Base-by-base conservation (phyloP, 1,140 invertebrate genomes). In the Cherax destructor region DNA sequence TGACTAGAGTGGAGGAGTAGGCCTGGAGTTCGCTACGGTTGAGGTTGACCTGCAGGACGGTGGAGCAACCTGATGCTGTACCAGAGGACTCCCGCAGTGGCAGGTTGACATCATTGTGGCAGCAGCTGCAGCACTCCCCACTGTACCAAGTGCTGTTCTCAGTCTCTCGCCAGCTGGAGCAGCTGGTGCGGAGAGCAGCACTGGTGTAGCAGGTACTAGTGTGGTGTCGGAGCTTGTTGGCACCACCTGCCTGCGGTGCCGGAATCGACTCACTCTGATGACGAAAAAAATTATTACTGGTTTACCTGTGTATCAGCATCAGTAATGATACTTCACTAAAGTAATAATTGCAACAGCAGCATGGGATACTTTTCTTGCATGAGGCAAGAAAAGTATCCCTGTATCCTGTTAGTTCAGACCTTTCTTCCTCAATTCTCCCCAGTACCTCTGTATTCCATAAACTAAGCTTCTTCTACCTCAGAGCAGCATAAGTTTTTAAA, bases 141-240 rank as follows among this genome's bases (percentile, higher is more conserved):
- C 79, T 88, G 87, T 88, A 88, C 87, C 87, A 88, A 18, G 78
- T 88, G 78, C 61, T 72, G 10, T 59, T 41, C 47, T 88, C 79
- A 13, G 87, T 74, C 79, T 81, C 61, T 49, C 61, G 59, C 41
- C 87, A 80, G 77, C 77, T 80, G 86, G 77, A 78, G 77, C 30
- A 61, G n/a, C n/a, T 80, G 56, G 61, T 59, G 79, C 49, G 87
- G 61, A 78, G 24, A 30, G 77, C 59, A 21, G 86, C 21, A 41
- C 47, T 88, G 50, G 86, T 59, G 41, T 79, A 87, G 52, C 52
- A 65, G 52, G 30, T 80, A 30, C 78, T 69, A 21, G 61, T 86
- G 72, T 61, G 72, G 4, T 21, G 85, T 4, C 10, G 74, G 50
- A 78, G 1, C 74, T 47, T 56, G 41, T 4, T 77, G 72, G 21